Percentiles rank a stretch among this genome's conserved stretches.
phyloP scores from a whole-genome alignment of 2,797 vertebrate genomes.

The Rhinogobio ventralis region DNA sequence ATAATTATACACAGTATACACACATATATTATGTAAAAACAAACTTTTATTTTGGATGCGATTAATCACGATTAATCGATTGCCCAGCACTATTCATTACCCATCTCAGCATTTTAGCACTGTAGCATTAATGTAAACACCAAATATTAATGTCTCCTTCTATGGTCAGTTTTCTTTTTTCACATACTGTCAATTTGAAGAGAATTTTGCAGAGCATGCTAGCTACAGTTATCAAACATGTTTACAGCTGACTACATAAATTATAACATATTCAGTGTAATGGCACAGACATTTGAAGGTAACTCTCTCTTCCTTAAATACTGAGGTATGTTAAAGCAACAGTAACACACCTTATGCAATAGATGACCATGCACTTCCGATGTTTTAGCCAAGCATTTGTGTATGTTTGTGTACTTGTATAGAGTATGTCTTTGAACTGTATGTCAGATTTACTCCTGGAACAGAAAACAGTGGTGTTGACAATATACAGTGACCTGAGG shows the following conservation, averaged over 20 bases:
- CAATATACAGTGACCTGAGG: background rate
- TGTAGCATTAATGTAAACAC: background rate
- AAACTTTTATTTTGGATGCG: no score
- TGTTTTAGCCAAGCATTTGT: background rate
- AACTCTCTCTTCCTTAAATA: background rate
- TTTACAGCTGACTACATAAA: background rate
- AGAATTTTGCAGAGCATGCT: background rate
- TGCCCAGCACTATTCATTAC: background rate
- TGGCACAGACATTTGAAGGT: background rate
- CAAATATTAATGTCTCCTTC: background rate
- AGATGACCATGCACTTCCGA: background rate
- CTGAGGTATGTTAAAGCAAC: background rate
- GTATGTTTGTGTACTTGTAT: background rate
- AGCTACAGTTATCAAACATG: background rate
- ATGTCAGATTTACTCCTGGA: slow-evolving; percentile 1
- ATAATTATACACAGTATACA: no score
- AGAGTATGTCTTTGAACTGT: background rate
- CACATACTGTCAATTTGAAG: background rate
- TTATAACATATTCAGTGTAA: background rate
- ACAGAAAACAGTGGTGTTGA: background rate
- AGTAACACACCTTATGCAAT: background rate
- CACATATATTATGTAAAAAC: no score
- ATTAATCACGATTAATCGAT: no score
- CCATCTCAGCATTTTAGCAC: background rate
- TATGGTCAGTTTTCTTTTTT: background rate